Evolutionary conservation across 1,140 invertebrate species (phyloP).

Genomic region (Conopomorpha cramerella): DNA sequence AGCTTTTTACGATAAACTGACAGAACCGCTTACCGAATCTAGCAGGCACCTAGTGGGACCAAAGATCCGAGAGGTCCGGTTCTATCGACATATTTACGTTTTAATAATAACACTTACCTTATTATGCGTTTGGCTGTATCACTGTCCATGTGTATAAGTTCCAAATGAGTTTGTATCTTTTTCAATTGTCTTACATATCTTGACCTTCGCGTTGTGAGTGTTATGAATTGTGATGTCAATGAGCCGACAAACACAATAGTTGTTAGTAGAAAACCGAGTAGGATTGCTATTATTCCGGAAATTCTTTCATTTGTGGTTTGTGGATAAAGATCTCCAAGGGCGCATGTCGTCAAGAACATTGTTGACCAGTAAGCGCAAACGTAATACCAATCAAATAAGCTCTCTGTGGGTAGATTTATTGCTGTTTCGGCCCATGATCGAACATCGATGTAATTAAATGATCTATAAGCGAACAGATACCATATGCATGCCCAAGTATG

Average conservation of each 20-base stretch:
- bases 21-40: no score
- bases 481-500: constrained; percentile 45
- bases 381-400: constrained; percentile 42
- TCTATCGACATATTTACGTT: no score
- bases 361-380: constrained; percentile 41
- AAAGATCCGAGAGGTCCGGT: no score
- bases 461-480: constrained; percentile 35
- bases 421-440: constrained; percentile 34
- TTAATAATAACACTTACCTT: constrained; percentile 18
- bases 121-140: constrained; percentile 42
- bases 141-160: constrained; percentile 34
- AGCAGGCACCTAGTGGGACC: no score
- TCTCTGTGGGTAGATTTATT: constrained; percentile 35
- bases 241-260: constrained; percentile 47
- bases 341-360: constrained; percentile 44
- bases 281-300: constrained; percentile 25
- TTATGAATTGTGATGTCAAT: constrained; percentile 47
- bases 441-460: constrained; percentile 29
- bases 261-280: constrained; percentile 43
- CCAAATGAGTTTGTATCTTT: constrained; percentile 41
- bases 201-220: constrained; percentile 37
- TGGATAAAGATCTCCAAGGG: constrained; percentile 46
- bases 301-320: constrained; percentile 37
- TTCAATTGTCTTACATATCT: constrained; percentile 37
- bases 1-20: no score